These are phyloP conservation scores for Megaustenia siamemsis DNA, from an alignment of 2,888 invertebrate genomes.

Conservation along the genomic window DNA sequence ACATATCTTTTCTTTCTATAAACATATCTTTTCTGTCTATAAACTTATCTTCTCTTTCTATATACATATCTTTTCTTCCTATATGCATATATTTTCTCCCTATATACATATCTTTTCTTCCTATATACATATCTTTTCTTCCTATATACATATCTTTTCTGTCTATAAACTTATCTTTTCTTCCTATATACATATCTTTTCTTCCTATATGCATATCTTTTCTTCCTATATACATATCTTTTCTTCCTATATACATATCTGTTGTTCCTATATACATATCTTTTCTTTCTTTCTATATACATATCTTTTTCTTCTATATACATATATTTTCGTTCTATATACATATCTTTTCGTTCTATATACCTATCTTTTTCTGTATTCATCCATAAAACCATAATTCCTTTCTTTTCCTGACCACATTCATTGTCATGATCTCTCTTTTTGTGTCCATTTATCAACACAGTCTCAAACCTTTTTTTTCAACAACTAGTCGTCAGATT, in stretches of 20 bases:
- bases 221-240: background rate
- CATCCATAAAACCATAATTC: background rate
- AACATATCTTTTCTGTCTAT: no score
- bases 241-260: slow-evolving; percentile 15
- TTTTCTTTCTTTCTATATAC: slow-evolving; percentile 25
- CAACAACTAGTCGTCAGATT: slow-evolving; percentile 54
- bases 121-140: background rate
- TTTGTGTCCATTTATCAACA: background rate
- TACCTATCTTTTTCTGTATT: slow-evolving; percentile 5
- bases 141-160: background rate
- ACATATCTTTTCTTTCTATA: no score
- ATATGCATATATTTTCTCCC: no score
- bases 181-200: background rate
- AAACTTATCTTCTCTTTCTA: no score
- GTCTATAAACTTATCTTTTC: no score
- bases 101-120: background rate
- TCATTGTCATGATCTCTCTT: background rate
- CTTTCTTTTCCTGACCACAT: background rate
- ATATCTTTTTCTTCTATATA: slow-evolving; percentile 6
- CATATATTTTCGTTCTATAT: background rate
- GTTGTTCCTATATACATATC: slow-evolving; percentile 12
- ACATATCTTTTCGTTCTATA: background rate
- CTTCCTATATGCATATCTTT: no score
- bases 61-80: no score
- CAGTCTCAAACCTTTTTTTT: slow-evolving; percentile 52